phyloP scores from a whole-genome alignment of 2,113 vertebrate species.

The Pterocles gutturalis region DNA sequence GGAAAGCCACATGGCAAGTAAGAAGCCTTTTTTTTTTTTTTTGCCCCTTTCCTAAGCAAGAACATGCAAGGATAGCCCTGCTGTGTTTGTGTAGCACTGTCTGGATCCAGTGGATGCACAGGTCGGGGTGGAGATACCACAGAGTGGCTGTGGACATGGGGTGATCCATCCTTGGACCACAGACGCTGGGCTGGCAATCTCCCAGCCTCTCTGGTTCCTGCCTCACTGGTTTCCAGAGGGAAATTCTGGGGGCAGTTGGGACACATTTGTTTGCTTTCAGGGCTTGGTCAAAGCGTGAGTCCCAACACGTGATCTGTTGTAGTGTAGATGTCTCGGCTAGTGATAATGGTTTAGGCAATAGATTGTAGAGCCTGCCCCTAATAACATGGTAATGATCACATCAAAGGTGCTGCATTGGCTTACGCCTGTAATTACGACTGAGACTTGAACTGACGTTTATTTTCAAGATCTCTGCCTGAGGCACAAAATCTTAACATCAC shows the following conservation, averaged over 20 bases:
- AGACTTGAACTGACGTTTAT: not conserved
- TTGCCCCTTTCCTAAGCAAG: not conserved
- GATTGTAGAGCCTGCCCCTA: not conserved
- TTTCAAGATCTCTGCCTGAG: not conserved
- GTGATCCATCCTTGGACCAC: not conserved
- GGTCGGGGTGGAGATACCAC: not conserved
- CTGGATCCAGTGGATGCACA: not conserved
- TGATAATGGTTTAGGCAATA: not conserved
- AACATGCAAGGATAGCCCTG: not conserved
- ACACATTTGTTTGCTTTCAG: not conserved
- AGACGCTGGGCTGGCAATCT: not conserved
- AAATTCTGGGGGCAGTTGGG: not conserved
- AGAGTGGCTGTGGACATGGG: not conserved
- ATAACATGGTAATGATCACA: not conserved
- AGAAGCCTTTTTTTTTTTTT: not conserved
- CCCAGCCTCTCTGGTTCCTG: not conserved
- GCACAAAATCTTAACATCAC: not conserved
- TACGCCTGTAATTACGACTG: not conserved
- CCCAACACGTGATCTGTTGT: accelerated
- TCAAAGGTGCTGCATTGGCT: not conserved
- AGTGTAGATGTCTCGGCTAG: not conserved
- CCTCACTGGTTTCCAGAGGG: not conserved
- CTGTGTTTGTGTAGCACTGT: no score
- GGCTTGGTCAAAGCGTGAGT: not conserved
- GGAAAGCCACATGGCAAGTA: slow-evolving; percentile 81